Evolutionary conservation across 2,113 vertebrate genomes (phyloP), one percentile per base, ranked within the genome.

Genomic region (Bujurquina vittata): DNA sequence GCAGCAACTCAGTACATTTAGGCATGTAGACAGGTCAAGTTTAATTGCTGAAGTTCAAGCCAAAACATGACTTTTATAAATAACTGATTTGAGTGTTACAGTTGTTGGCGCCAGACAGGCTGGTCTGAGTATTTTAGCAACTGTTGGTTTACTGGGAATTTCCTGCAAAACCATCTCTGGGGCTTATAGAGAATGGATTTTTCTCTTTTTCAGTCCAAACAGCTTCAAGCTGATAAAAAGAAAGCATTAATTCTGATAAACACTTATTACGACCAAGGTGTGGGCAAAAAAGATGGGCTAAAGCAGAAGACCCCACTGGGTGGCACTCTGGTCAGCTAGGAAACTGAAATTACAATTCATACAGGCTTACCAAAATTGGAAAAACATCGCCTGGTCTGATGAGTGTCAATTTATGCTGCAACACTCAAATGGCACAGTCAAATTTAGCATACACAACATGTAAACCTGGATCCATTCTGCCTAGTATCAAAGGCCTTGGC

Each of bases 171-270:
- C 63, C 63, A 18, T 29, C 63, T 67, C 63, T 49, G 18, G 22
- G 18, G 3, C 1, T 67, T 15, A 0, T 11, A 7, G 22, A 29
- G 0, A 69, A 69, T 7, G 23, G 40, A 26, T 26, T 26, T 26
- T 26, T 26, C 26, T 26, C 26, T 26, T 26, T 26, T 26, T 26
- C 26, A 26, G 26, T 26, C 26, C 26, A 26, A 26, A 67, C 63
- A 67, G 63, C 40, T 26, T 26, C 14, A 26, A 67, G 40, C 10
- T 67, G 63, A 67, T 11, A 49, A 22, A 29, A 67, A 67, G 8
- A 8, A 5, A 7, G 33, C 33, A 33, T 7, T 7, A 33, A 7
- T 33, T 33, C 33, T 7, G 14, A 43, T 43, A 43, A 5, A 3
- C 12, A 14, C 12, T 43, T 3, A 12, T 14, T 43, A 12, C 9